Base-by-base conservation (phyloP, 2,797 vertebrate genomes). In the Schizopygopsis pylzovi region DNA sequence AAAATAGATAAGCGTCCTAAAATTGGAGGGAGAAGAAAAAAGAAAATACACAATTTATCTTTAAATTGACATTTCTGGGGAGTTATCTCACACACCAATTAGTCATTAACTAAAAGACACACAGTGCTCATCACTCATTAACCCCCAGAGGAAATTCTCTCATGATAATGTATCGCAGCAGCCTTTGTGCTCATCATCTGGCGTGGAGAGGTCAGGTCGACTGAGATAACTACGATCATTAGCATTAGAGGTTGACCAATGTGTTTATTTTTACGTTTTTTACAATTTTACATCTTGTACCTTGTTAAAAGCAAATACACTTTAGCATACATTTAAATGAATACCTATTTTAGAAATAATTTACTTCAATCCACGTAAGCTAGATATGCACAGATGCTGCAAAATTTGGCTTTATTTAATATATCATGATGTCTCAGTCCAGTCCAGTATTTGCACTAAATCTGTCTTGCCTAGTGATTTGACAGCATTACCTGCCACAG, bases 121-220 rank as follows among this genome's bases (percentile, higher is more conserved):
- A 92, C 90, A 88, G 90, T 86, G 83, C 87, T 91, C 84, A 86
- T 94, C 93, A 94, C 85, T 94, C 92, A 95, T 95, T 95, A 95
- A 95, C 94, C 86, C 81, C 6, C 81, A 82, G 77, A 77, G 81
- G 82, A 87, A 78, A 56, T 68, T 83, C 65, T 83, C 67, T 83
- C 41, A 59, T 37, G 59, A 76, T 79, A 83, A 45, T 22, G 28
- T 75, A 86, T 83, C 59, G 39, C 45, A 33, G 77, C 72, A 78
- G 25, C 12, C 49, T 81, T 83, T 80, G 56, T 56, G 54, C 71
- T 41, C 70, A 81, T 71, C 82, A 28, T 65, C 28, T 72, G n/a
- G 33, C 22, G 37, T 78, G 45, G 59, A 28, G 15, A 33, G 12
- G 47, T 13, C 20, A 39, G 11, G 6, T 68, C 7, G n/a, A 41